Evolutionary conservation across 1,140 invertebrate genomes (phyloP), one percentile per base, ranked within the genome.

Genomic region (Leptopilina boulardi): DNA sequence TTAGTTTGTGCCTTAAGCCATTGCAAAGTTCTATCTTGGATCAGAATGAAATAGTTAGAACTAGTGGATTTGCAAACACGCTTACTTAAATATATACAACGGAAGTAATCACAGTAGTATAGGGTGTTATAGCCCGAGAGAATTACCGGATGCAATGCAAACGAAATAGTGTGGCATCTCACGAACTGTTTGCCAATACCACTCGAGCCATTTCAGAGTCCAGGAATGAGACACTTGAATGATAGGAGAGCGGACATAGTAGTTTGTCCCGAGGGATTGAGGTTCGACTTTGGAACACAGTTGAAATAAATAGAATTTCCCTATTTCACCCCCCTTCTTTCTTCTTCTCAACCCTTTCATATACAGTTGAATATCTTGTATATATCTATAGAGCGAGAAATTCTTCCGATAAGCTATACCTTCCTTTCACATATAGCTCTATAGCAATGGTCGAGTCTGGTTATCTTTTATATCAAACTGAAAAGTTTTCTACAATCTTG

Each of bases 1-100:
- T 66, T 21, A 44, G 42, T 44, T 66, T 66, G 6, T 66, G 23
- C 26, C 59, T 30, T 66, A 30, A n/a, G 26, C 59, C 26, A 30
- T 30, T 26, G 26, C 21, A 30, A 66, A 34, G 13, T 66, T 30
- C 59, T 66, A 66, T 66, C 59, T 66, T 66, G 59, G 59, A 34
- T 66, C 59, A n/a, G 59, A n/a, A 66, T 30, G 59, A 66, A 66
- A 66, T 66, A 66, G 59, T 66, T 66, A 66, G 23, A 66, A 66
- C 59, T 30, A 66, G 59, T 66, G 59, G 59, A 66, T 66, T 66
- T 30, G 59, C 23, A 66, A 66, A 66, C 59, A 66, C 59, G 59
- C 59, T 66, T 66, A 66, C 59, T 66, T 66, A 66, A 66, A 66
- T 66, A 66, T 66, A 66, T 66, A 66, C 59, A 66, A 66, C 59